Base-by-base conservation (phyloP, 2,888 invertebrate species). In the Eristalis pertinax region DNA sequence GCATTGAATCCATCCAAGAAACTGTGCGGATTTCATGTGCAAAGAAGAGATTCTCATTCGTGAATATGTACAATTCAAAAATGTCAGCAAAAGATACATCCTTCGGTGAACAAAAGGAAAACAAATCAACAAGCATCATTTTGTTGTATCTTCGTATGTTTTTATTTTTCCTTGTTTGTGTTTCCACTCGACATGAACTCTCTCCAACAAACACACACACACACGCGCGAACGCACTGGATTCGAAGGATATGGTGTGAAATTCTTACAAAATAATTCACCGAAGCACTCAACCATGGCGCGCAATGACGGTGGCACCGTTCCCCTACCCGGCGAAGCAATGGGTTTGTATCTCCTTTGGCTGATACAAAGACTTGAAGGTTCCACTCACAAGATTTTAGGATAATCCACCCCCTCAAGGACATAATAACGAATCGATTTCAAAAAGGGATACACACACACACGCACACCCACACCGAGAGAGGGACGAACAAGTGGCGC, bases 381-480 rank as follows among this genome's bases (percentile, higher is more conserved):
- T 70, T 68, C 74, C 26, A 29, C 26, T 60, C 50, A 73, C 26
- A 73, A 50, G 63, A 63, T 56, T 70, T 72, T 43, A 60, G 58
- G 63, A 68, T 41, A 68, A 78, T 67, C 75, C 69, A 75, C 63
- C 73, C 38, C 24, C 79, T 73, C 70, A 64, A 79, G 78, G 82
- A 79, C 74, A 82, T 73, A 74, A 82, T 82, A 82, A 74, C 70
- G 50, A 78, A 78, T 85, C 81, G 82, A 85, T 85, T 43, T 19
- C 32, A 63, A 41, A 60, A 68, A 32, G 19, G 32, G 62, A 15
- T 35, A 41, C n/a, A 60, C 63, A 43, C 43, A 69, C 41, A 69
- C 43, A 65, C 7, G 0, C 64, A 56, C 63, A 24, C 22, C 8
- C 11, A n/a, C 19, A 24, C 24, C 0, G 1, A 19, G 7, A 56